Percentiles rank a stretch among this genome's conserved stretches.
Evolutionary conservation across 2,797 vertebrate genomes (phyloP).

Genomic region (Gymnopithys bicolor): DNA sequence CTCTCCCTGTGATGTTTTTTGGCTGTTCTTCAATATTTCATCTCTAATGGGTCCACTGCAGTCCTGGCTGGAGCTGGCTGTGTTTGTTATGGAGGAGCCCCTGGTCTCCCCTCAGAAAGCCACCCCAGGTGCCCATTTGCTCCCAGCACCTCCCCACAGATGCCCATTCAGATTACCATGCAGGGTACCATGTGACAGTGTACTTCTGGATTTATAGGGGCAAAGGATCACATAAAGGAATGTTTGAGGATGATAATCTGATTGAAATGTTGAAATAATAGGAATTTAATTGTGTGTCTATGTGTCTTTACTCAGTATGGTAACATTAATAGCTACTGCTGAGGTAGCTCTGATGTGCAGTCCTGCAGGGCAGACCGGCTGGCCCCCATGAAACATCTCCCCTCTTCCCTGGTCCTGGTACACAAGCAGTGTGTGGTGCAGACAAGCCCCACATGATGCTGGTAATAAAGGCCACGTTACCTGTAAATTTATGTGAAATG

Average conservation of each 20-base stretch:
- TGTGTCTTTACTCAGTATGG: neutral
- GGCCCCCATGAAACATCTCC: accelerated
- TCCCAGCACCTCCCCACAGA: neutral
- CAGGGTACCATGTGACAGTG: accelerated
- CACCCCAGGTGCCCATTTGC: neutral
- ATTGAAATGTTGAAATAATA: neutral
- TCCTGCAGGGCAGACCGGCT: neutral
- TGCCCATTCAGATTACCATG: accelerated
- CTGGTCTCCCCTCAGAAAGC: neutral
- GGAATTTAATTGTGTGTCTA: neutral
- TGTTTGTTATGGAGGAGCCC: accelerated
- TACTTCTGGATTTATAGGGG: neutral
- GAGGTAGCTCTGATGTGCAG: accelerated
- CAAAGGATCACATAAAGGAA: neutral
- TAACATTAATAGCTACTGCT: neutral
- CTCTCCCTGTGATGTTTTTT: neutral
- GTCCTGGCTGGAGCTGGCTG: neutral
- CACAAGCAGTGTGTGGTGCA: accelerated
- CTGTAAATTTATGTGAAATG: neutral
- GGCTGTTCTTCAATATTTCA: neutral
- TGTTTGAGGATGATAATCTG: neutral
- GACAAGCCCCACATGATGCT: neutral
- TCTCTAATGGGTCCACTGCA: neutral
- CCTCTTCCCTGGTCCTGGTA: neutral
- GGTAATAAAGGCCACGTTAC: neutral